Evolutionary conservation across 2,888 invertebrate genomes (phyloP).

Genomic region (Hypsopygia costalis): DNA sequence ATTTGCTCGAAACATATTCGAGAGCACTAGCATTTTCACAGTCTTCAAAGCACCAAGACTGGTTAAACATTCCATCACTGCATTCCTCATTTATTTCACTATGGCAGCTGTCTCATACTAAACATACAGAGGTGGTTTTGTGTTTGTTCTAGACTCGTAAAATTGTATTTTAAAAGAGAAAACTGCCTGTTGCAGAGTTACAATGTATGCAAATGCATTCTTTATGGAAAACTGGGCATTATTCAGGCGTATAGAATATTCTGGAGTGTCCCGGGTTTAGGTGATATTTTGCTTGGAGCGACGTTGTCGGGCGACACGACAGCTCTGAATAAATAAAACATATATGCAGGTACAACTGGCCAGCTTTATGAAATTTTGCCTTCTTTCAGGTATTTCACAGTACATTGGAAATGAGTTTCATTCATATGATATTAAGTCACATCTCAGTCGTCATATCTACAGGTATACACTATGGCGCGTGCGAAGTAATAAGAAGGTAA

Average conservation of each 20-base stretch:
- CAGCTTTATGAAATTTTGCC: conserved; percentile 23
- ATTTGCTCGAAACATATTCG: conserved; percentile 68
- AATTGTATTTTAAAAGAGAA: conserved; percentile 24
- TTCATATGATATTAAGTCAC: no score
- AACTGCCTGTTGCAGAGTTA: conserved; percentile 44
- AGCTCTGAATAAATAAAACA: conserved; percentile 56
- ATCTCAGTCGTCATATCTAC: no score
- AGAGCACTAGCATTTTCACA: conserved; percentile 76
- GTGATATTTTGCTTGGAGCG: conserved; percentile 45
- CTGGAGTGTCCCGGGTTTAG: conserved; percentile 42
- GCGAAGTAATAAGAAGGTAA: no score
- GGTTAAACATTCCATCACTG: conserved; percentile 77
- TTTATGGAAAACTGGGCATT: conserved; percentile 57
- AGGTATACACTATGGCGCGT: no score
- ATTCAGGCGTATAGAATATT: conserved; percentile 63
- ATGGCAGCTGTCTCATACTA: conserved; percentile 36
- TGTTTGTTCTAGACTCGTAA: conserved; percentile 41
- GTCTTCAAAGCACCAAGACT: conserved; percentile 65
- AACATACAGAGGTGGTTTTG: conserved; percentile 46
- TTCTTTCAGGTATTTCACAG: not conserved
- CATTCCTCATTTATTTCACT: conserved; percentile 69
- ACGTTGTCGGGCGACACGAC: conserved; percentile 35
- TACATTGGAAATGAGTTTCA: no score
- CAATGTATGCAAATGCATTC: conserved; percentile 58
- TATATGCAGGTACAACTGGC: conserved; percentile 36